Conservation (phyloP, 1,140 invertebrate species). For the Drepana arcuata region DNA sequence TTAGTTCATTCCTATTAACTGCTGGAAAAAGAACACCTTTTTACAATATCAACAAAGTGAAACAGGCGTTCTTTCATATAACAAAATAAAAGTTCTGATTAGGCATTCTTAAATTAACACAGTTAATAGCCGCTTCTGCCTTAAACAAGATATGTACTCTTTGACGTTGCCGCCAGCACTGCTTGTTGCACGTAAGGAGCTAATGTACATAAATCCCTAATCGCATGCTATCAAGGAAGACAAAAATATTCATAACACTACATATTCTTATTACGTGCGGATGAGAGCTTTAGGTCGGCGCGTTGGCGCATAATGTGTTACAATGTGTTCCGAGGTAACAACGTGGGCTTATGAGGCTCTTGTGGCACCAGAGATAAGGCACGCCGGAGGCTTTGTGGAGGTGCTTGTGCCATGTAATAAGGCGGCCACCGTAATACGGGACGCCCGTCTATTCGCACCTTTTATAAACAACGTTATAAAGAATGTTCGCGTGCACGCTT, state of each 20-base stretch:
- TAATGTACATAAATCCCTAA: conserved; percentile 21
- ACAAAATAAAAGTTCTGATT: no score
- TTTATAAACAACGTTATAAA: conserved; percentile 45
- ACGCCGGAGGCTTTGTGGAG: conserved; percentile 49
- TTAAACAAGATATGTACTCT: no score
- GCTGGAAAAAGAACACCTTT: no score
- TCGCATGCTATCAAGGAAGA: conserved; percentile 24
- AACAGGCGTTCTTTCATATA: no score
- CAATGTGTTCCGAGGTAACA: conserved; percentile 62
- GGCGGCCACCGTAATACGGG: conserved; percentile 31
- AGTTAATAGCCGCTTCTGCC: no score
- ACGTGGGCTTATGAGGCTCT: conserved; percentile 52
- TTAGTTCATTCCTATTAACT: no score
- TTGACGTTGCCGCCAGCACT: no score
- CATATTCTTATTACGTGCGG: conserved; percentile 49
- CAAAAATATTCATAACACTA: conserved; percentile 47
- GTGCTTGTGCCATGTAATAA: conserved; percentile 46
- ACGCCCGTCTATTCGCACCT: conserved; percentile 32
- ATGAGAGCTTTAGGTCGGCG: conserved; percentile 33
- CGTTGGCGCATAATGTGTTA: conserved; percentile 53
- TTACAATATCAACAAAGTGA: no score
- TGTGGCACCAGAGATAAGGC: conserved; percentile 54
- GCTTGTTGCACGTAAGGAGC: no score
- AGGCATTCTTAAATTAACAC: no score
- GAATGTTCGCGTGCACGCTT: conserved; percentile 5